Evolutionary conservation across 1,140 invertebrate species (phyloP), one percentile per base, ranked within the genome.

Genomic region (Nixonia krombeini): DNA sequence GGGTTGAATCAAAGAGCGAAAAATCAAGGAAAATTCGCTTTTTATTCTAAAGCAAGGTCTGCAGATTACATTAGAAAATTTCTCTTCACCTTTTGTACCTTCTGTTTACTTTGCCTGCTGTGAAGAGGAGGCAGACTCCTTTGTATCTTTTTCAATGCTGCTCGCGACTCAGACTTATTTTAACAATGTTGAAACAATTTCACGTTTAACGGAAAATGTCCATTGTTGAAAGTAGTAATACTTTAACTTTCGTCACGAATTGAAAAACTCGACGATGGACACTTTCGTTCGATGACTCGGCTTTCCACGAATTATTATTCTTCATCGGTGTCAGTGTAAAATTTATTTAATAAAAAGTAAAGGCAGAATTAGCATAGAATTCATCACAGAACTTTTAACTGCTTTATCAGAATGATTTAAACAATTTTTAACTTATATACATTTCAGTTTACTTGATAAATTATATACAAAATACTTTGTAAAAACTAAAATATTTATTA

Each of bases 341-440:
- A 12, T 28, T 61, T 53, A 61, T 61, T 61, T 47, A 61, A 61
- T 61, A 29, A n/a, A n/a, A n/a, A n/a, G n/a, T n/a, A n/a, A n/a
- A n/a, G n/a, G n/a, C n/a, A n/a, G n/a, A n/a, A n/a, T n/a, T n/a
- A n/a, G n/a, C n/a, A n/a, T n/a, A n/a, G n/a, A n/a, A n/a, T n/a
- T n/a, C n/a, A n/a, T n/a, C n/a, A n/a, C n/a, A n/a, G n/a, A n/a
- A n/a, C n/a, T n/a, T n/a, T n/a, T n/a, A n/a, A n/a, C n/a, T n/a
- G n/a, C n/a, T n/a, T n/a, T n/a, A n/a, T n/a, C n/a, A n/a, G n/a
- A n/a, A n/a, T n/a, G n/a, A n/a, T n/a, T n/a, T n/a, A n/a, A n/a
- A n/a, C n/a, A n/a, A n/a, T n/a, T n/a, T n/a, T n/a, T n/a, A n/a
- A n/a, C n/a, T n/a, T n/a, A n/a, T n/a, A n/a, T n/a, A n/a, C n/a